Conservation (phyloP, 2,113 vertebrate genomes). For the Stigmatopora argus region DNA sequence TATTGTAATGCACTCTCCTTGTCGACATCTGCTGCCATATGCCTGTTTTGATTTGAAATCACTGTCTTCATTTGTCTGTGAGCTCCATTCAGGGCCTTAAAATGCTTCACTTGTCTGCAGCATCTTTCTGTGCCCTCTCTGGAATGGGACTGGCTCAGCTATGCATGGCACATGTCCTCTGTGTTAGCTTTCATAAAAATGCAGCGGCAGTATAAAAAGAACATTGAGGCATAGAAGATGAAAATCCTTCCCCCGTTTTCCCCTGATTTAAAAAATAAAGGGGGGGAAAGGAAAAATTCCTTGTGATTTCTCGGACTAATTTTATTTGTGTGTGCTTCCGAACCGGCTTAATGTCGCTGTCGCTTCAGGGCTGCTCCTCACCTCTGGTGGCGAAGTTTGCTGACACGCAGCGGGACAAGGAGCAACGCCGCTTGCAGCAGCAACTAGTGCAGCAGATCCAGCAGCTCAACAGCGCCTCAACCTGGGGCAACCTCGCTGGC, state of each 20-base stretch:
- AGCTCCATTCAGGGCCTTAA: slow-evolving; percentile 30
- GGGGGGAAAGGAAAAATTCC: background rate
- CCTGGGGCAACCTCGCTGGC: slow-evolving; percentile 93
- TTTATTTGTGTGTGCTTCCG: slow-evolving; percentile 7
- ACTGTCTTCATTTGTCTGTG: slow-evolving; percentile 55
- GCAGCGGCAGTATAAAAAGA: slow-evolving; percentile 28
- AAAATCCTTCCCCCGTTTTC: background rate
- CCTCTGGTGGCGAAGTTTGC: slow-evolving; percentile 97
- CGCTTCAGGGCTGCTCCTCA: slow-evolving; percentile 89
- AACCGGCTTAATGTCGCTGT: slow-evolving; percentile 15
- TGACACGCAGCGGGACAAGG: slow-evolving; percentile 95
- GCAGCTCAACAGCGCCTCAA: slow-evolving; percentile 93
- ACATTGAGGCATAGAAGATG: slow-evolving; percentile 32
- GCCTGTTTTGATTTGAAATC: slow-evolving; percentile 39
- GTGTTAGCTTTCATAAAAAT: slow-evolving; percentile 48
- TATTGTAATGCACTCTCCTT: slow-evolving; percentile 40
- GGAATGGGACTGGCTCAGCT: slow-evolving; percentile 61
- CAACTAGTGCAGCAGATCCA: slow-evolving; percentile 95
- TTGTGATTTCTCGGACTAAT: slow-evolving; percentile 3
- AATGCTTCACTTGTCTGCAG: slow-evolving; percentile 43
- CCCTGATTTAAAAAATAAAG: background rate
- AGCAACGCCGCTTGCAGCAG: slow-evolving; percentile 93
- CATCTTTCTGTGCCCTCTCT: slow-evolving; percentile 43
- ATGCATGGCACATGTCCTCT: slow-evolving; percentile 65
- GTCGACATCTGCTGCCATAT: slow-evolving; percentile 43